phyloP scores from a whole-genome alignment of 2,113 vertebrate genomes.

The Myocastor coypus region DNA sequence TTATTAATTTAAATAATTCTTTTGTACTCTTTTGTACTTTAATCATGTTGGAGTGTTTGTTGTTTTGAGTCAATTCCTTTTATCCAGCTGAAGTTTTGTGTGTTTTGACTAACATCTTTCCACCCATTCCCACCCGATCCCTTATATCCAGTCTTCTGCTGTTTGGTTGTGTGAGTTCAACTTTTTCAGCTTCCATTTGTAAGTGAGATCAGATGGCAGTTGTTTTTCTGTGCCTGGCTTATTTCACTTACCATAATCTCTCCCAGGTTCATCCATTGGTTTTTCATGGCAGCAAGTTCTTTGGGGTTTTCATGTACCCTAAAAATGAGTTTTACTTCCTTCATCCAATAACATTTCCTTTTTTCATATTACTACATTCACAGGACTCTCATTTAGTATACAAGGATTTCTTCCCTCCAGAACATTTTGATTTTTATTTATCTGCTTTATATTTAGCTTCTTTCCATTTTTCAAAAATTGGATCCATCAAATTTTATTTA shows the following conservation, averaged over 20 bases:
- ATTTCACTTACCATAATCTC: background rate
- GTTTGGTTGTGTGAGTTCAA: background rate
- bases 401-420: background rate
- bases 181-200: too few relatives aligned
- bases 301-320: background rate
- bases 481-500: background rate
- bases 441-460: background rate
- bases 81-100: background rate
- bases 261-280: background rate
- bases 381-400: rapidly evolving
- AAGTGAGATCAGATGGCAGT: background rate
- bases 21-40: background rate
- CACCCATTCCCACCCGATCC: too few relatives aligned
- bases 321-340: background rate
- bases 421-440: background rate
- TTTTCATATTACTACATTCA: too few relatives aligned
- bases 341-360: background rate
- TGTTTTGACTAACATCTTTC: background rate
- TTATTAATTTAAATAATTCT: background rate
- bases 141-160: rapidly evolving
- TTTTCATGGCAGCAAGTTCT: background rate
- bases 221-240: background rate
- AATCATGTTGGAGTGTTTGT: background rate
- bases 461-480: background rate
- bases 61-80: background rate